Evolutionary conservation across 2,797 vertebrate species (phyloP).

Genomic region (Cottoperca gobio): DNA sequence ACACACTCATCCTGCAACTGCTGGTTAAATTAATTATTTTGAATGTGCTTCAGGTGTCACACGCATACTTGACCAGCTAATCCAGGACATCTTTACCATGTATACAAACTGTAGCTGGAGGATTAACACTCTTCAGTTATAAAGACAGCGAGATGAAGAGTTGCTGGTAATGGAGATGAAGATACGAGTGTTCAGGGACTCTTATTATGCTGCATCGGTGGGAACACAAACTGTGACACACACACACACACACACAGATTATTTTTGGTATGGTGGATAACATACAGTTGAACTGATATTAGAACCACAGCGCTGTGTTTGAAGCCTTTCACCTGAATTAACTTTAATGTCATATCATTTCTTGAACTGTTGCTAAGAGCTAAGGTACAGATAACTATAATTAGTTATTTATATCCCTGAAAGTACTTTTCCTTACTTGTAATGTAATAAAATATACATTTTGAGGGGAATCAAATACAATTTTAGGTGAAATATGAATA

Average conservation of each 20-base stretch:
- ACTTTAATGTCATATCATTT: neutral
- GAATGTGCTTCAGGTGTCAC: conserved; percentile 8
- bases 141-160: conserved; percentile 58
- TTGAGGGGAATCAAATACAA: neutral
- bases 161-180: conserved; percentile 36
- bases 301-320: neutral
- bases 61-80: conserved; percentile 15
- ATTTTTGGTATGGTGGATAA: neutral
- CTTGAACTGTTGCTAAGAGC: neutral
- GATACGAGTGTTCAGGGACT: conserved; percentile 42
- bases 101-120: conserved; percentile 61
- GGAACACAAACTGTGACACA: neutral
- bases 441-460: too few relatives aligned
- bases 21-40: conserved; percentile 49
- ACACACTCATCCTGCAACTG: conserved; percentile 25
- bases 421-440: too few relatives aligned
- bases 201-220: conserved; percentile 48
- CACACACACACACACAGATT: neutral
- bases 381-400: too few relatives aligned
- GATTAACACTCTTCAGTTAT: conserved; percentile 55
- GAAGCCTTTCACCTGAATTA: neutral
- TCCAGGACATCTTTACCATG: conserved; percentile 44
- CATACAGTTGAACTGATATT: neutral
- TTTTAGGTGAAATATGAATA: neutral
- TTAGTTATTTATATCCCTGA: too few relatives aligned